Base-by-base conservation (phyloP, 2,888 invertebrate species). In the Unio delphinus region DNA sequence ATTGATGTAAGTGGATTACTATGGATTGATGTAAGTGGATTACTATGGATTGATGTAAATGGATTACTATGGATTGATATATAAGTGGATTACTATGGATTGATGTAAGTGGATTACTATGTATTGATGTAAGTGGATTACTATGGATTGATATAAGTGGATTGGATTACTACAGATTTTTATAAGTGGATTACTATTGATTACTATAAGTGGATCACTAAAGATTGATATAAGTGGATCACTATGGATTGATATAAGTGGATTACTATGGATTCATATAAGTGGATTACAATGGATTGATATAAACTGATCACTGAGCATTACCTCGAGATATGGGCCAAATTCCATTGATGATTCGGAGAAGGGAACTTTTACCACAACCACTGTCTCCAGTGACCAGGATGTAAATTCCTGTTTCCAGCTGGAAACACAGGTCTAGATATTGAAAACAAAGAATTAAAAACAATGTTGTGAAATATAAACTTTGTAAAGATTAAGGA, bases 361-460 rank as follows among this genome's bases (percentile, higher is more conserved):
- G 96, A 80, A 99, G 91, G 0, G 94, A 94, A 61, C 94, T 95
- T 89, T 98, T 97, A 5, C 97, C 97, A 90, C 97, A 97, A 18
- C 99, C 98, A 88, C 98, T 98, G 20, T 98, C 97, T 0, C 99
- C 93, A 2, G 98, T 97, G 79, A 99, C 96, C 60, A 99, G 92
- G 63, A 99, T 76, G 74, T 91, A 92, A 55, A 88, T 84, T 3
- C 91, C 91, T 56, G 87, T 83, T 28, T 84, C 83, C 62, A 92
- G 84, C 71, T 89, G 84, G 56, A 92, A 83, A 55, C 85, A 90
- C 64, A 92, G 80, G 81, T 91, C 92, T 90, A 75, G 58, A 75
- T 45, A 45, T 45, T 11, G 8, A 45, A 45, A 45, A 45, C 34
- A 67, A n/a, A 64, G 28, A 56, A 69, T 20, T 55, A 30, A n/a